Conservation (phyloP, 2,113 vertebrate genomes). For the Brienomyrus brachyistius region DNA sequence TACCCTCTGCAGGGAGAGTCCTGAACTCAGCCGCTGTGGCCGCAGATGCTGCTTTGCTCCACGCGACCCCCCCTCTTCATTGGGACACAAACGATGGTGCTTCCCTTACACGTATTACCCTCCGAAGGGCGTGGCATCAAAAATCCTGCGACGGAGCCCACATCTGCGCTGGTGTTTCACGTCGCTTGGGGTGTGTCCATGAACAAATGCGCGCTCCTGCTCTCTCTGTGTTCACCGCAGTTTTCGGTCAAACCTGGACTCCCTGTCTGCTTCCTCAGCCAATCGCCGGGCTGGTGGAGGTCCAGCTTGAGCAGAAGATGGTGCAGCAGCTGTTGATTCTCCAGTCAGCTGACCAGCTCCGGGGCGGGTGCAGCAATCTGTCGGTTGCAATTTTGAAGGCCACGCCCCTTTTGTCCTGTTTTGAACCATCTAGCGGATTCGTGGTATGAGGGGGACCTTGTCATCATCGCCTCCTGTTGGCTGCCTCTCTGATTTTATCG, state of each 20-base stretch:
- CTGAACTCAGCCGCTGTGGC: background rate
- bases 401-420: background rate
- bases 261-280: background rate
- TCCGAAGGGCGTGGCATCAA: background rate
- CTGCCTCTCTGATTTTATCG: background rate
- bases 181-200: background rate
- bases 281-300: background rate
- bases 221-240: background rate
- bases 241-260: background rate
- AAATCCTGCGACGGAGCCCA: background rate
- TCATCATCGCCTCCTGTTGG: background rate
- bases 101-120: background rate
- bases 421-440: background rate
- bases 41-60: background rate
- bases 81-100: background rate
- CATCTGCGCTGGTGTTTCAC: background rate
- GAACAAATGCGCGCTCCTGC: background rate
- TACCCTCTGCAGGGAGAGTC: background rate
- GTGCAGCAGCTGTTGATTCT: background rate
- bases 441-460: background rate
- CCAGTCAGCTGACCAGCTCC: background rate
- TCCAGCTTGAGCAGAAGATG: background rate
- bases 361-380: background rate
- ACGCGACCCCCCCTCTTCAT: background rate
- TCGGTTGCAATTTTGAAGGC: background rate